Evolutionary conservation across 2,797 vertebrate species (phyloP).

Genomic region (Erethizon dorsatum): DNA sequence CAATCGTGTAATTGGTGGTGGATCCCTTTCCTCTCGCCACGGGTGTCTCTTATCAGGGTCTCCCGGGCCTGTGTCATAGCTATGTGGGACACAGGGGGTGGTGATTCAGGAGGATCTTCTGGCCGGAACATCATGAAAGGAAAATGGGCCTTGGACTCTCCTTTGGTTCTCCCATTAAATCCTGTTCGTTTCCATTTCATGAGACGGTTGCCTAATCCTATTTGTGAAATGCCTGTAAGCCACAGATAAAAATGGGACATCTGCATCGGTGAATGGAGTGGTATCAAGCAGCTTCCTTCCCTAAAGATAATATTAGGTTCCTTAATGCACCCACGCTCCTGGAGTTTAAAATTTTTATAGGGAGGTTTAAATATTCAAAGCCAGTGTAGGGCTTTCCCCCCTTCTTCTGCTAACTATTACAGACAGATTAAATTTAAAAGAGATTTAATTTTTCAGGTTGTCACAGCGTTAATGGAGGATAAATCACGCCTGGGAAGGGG

Average conservation of each 20-base stretch:
- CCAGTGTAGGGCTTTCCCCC: background rate
- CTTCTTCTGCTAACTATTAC: constrained; percentile 72
- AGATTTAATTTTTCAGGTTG: constrained; percentile 78
- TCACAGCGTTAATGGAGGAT: constrained; percentile 41
- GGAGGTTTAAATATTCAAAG: constrained; percentile 57
- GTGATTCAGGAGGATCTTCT: background rate
- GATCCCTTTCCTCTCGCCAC: background rate
- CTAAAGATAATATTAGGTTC: constrained; percentile 36
- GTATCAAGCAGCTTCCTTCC: constrained; percentile 13
- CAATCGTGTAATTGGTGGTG: constrained; percentile 83
- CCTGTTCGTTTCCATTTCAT: constrained; percentile 71
- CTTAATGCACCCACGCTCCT: background rate
- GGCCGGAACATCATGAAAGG: constrained; percentile 80
- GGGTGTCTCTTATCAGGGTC: background rate
- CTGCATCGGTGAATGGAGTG: constrained; percentile 79
- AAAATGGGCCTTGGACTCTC: constrained; percentile 79
- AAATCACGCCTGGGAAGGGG: background rate
- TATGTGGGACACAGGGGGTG: background rate
- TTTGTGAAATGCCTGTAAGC: constrained; percentile 81
- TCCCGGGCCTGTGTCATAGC: background rate
- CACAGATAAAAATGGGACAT: constrained; percentile 86
- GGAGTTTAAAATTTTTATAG: constrained; percentile 37
- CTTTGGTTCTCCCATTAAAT: constrained; percentile 71
- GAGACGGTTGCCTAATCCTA: constrained; percentile 83
- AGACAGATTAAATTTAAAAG: constrained; percentile 80